A percentile compares a stretch with the other conserved stretches of the same genome.
These are phyloP conservation scores for Netelia virgata DNA, from an alignment of 2,888 invertebrate species.

Conservation along the genomic window DNA sequence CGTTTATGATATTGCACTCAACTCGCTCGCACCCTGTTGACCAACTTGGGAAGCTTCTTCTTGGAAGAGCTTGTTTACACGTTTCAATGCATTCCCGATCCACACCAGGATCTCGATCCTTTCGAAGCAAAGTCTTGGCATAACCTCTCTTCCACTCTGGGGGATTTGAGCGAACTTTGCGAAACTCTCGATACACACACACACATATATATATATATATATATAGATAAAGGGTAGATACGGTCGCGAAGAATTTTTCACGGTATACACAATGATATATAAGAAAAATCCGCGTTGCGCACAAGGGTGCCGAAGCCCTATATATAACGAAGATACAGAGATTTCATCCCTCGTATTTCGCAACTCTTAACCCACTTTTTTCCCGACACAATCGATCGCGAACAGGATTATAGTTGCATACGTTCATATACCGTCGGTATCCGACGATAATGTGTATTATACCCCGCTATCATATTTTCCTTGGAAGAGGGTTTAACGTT, in stretches of 20 bases:
- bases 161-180: constrained; percentile 59
- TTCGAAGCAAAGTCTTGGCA: constrained; percentile 12
- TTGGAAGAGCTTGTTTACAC: constrained; percentile 58
- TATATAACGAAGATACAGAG: constrained; percentile 23
- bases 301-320: neutral
- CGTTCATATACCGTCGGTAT: constrained; percentile 1
- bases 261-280: neutral
- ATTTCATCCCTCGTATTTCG: constrained; percentile 53
- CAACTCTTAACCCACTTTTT: constrained; percentile 63
- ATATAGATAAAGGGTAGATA: constrained; percentile 34
- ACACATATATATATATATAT: neutral
- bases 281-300: neutral
- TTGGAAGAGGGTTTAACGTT: neutral
- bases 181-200: constrained; percentile 26
- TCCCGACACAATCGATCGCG: constrained; percentile 12
- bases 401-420: neutral
- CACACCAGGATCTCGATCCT: constrained; percentile 32
- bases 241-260: constrained; percentile 49
- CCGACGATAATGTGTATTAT: constrained; percentile 13
- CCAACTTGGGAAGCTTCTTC: constrained; percentile 16
- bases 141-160: constrained; percentile 48
- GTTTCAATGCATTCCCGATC: constrained; percentile 40
- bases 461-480: constrained; percentile 4
- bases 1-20: constrained; percentile 42
- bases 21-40: constrained; percentile 6